Evolutionary conservation across 2,888 invertebrate species (phyloP), one percentile per base, ranked within the genome.

Genomic region (Lasioglossum lativentre): DNA sequence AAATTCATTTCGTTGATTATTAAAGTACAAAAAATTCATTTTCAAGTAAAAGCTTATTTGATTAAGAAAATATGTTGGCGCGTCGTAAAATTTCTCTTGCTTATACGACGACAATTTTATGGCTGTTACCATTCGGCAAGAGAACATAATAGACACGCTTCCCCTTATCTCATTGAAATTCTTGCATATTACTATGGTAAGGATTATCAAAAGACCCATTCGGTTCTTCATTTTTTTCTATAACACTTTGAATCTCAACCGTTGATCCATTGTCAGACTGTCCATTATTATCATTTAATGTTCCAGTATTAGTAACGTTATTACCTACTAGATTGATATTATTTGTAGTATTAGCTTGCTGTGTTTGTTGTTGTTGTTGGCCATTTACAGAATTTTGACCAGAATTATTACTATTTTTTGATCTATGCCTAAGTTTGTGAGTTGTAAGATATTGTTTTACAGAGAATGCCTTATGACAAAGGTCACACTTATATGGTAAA

Each of bases 371-470:
- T 52, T 87, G 88, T 68, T 87, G 80, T 91, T 90, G 85, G 52
- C 86, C 77, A 23, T 90, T 92, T 79, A 89, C 88, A 56, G 85
- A 80, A 71, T 90, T 93, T 34, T 92, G 90, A 2, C 86, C 70
- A 74, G 89, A 82, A 56, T 80, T 88, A 74, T 89, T 92, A 90
- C 96, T 96, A 30, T 91, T 93, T 79, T 95, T 96, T 86, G 96
- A 96, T 80, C 96, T 96, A 92, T 97, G 96, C 88, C 96, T 95
- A 74, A 96, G 90, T 88, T 96, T 97, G 73, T 96, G 96, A 34
- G 96, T 96, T 86, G 96, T 96, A 86, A 97, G 96, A 91, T 96
- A 96, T 93, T 97, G 96, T 85, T 96, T 95, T 85, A 96, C 96
- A 1, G 96, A 96, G 91, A 97, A 96, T 0, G 95, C 95, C 47